A percentile compares a stretch with the other conserved stretches of the same genome.
These are phyloP conservation scores for Zaprionus inermis DNA, from an alignment of 1,140 invertebrate genomes.

Conservation along the genomic window DNA sequence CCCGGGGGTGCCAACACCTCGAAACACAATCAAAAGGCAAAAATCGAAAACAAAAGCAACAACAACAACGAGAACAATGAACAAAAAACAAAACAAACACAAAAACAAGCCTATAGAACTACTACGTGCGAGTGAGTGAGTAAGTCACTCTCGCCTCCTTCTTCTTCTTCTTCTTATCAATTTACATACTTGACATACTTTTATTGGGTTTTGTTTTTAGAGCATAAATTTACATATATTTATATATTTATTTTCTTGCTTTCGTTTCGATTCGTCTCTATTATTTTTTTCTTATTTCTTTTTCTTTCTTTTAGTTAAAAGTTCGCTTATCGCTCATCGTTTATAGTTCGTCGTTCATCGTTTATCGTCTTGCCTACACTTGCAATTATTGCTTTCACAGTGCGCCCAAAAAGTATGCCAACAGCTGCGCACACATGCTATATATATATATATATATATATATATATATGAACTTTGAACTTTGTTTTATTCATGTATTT, in stretches of 20 bases:
- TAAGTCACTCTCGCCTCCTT: slow-evolving; percentile 2
- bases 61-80: neutral
- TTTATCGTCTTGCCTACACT: slow-evolving; percentile 11
- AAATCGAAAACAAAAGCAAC: slow-evolving; percentile 3
- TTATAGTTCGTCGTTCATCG: slow-evolving; percentile 8
- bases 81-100: slow-evolving; percentile 15
- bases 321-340: slow-evolving; percentile 4
- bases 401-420: slow-evolving; percentile 24
- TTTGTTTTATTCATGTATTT: neutral
- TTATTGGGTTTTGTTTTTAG: slow-evolving; percentile 17
- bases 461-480: neutral
- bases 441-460: neutral
- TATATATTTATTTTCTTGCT: slow-evolving; percentile 2
- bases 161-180: slow-evolving; percentile 11
- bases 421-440: neutral
- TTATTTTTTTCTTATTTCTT: neutral
- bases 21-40: slow-evolving; percentile 35
- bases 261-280: slow-evolving; percentile 1
- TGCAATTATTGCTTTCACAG: slow-evolving; percentile 26
- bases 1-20: slow-evolving; percentile 43
- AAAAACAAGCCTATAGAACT: slow-evolving; percentile 9
- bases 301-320: neutral
- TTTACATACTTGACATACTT: slow-evolving; percentile 31
- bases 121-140: slow-evolving; percentile 3
- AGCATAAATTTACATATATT: slow-evolving; percentile 19